phyloP scores from a whole-genome alignment of 2,113 vertebrate genomes.

The Urocitellus parryii region DNA sequence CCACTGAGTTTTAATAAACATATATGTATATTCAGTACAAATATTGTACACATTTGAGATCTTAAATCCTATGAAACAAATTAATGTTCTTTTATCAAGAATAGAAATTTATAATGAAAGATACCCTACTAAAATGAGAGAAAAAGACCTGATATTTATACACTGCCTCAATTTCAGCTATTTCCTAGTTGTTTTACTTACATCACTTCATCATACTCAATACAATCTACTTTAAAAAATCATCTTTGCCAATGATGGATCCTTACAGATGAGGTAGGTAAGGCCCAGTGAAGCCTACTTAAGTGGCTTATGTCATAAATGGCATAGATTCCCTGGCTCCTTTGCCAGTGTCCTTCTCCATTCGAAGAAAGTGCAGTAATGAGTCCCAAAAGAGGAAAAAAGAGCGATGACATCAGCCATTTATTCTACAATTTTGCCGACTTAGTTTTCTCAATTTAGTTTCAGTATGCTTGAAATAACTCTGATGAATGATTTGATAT shows the following conservation, averaged over 20 bases:
- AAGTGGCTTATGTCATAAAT: background rate
- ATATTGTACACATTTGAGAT: background rate
- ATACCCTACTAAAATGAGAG: background rate
- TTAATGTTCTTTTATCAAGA: conserved; percentile 1
- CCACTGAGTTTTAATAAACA: background rate
- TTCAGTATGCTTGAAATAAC: background rate
- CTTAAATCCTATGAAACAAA: conserved; percentile 21
- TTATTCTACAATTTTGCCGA: background rate
- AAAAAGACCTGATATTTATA: background rate
- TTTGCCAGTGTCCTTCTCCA: background rate
- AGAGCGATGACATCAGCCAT: background rate
- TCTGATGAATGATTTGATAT: background rate
- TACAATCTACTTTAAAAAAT: background rate
- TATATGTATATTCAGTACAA: background rate
- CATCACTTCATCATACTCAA: background rate
- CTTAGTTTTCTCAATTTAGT: background rate
- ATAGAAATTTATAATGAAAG: conserved; percentile 1
- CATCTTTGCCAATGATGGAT: background rate
- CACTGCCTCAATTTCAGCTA: background rate
- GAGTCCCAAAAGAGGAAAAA: background rate
- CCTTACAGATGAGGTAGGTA: background rate
- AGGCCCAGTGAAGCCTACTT: background rate
- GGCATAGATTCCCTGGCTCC: background rate
- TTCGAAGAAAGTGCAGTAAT: background rate
- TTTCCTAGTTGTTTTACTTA: background rate